These are phyloP conservation scores for Amphibalanus amphitrite DNA, from an alignment of 1,140 invertebrate genomes.

Conservation along the genomic window DNA sequence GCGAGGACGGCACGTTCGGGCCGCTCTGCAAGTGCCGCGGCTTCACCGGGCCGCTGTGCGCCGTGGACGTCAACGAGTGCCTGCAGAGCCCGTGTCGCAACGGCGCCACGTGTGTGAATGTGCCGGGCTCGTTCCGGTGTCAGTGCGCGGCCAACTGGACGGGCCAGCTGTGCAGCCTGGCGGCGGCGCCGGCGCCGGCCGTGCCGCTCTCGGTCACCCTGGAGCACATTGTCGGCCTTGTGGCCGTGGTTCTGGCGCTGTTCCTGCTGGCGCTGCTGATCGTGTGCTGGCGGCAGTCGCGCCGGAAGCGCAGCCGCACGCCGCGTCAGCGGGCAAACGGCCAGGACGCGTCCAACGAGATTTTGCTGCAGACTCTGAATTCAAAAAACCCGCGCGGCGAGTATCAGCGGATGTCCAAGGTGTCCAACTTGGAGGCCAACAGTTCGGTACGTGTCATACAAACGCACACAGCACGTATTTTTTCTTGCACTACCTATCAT, in stretches of 20 bases:
- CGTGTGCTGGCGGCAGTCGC: conserved; percentile 21
- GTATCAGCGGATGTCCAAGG: conserved; percentile 58
- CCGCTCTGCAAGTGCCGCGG: conserved; percentile 26
- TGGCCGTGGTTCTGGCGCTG: conserved; percentile 35
- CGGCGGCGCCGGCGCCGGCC: background rate
- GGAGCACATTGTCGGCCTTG: background rate
- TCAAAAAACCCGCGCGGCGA: conserved; percentile 11
- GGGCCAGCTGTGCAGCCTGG: conserved; percentile 50
- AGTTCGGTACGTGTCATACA: conserved; percentile 41
- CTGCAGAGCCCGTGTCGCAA: conserved; percentile 31
- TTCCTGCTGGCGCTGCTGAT: conserved; percentile 34
- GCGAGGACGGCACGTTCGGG: conserved; percentile 28
- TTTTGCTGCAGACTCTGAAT: background rate
- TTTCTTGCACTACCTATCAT: background rate
- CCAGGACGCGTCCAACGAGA: background rate
- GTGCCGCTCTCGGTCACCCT: background rate
- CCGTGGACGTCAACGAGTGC: conserved; percentile 26
- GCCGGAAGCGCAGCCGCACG: conserved; percentile 17
- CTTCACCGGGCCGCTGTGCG: conserved; percentile 23
- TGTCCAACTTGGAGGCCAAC: conserved; percentile 69
- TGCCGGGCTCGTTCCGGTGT: conserved; percentile 55
- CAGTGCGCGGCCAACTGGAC: conserved; percentile 48
- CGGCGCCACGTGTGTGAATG: conserved; percentile 66
- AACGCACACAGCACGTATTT: too few species aligned
- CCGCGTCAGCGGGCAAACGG: conserved; percentile 3